These are phyloP conservation scores for Sebastes jordani DNA, from an alignment of 2,797 vertebrate species.

Conservation along the genomic window DNA sequence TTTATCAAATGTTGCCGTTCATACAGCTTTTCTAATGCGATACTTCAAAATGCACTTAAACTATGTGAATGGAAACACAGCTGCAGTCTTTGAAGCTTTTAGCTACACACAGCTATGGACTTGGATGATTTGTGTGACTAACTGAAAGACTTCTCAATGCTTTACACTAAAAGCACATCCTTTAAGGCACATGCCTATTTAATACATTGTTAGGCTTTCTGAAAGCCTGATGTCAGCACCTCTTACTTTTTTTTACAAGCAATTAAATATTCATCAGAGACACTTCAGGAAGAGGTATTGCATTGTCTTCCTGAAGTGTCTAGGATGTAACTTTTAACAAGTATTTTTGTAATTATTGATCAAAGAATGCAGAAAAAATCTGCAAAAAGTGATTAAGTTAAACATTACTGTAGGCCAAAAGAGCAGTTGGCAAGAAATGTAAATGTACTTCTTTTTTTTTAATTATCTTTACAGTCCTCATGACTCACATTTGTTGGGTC, in stretches of 20 bases:
- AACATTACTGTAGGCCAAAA: not conserved
- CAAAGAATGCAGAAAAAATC: not conserved
- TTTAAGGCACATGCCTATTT: not conserved
- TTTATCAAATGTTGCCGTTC: not conserved
- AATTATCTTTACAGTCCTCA: not conserved
- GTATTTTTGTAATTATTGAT: not conserved
- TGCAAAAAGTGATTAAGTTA: not conserved
- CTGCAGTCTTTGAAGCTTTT: not conserved
- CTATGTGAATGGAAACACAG: not conserved
- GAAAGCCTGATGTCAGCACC: not conserved
- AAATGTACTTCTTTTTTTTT: not conserved
- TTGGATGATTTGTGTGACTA: too few species aligned
- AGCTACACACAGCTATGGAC: not conserved
- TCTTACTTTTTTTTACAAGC: not conserved
- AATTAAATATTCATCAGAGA: not conserved
- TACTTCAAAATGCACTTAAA: not conserved
- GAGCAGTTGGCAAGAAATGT: not conserved
- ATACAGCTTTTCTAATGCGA: not conserved
- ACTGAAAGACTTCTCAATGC: too few species aligned
- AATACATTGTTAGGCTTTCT: not conserved
- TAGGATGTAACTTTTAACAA: not conserved
- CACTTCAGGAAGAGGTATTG: not conserved
- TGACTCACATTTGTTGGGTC: slow-evolving; percentile 4
- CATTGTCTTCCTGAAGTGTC: not conserved
- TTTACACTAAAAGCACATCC: not conserved